Evolutionary conservation across 1,140 invertebrate species (phyloP).

Genomic region (Euura saliciscinereae): DNA sequence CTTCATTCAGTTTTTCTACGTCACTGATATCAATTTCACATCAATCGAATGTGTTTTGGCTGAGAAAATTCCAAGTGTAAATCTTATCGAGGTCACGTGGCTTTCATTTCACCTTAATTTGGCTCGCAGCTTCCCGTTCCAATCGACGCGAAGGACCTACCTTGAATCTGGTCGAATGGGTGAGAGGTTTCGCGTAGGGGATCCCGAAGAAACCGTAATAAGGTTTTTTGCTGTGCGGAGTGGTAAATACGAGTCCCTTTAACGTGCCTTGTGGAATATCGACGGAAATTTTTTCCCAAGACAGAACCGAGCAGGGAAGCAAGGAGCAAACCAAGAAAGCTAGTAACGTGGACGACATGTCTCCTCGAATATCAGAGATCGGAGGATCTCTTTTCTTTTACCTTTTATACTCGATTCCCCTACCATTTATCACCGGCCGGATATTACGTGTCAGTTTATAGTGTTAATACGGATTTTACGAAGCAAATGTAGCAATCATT

Average conservation of each 20-base stretch:
- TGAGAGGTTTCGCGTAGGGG: constrained; percentile 69
- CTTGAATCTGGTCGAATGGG: constrained; percentile 69
- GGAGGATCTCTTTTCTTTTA: no score
- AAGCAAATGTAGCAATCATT: no score
- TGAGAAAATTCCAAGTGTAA: no score
- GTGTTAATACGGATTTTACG: no score
- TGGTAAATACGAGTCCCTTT: constrained; percentile 43
- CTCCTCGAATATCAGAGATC: not conserved
- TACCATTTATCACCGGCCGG: no score
- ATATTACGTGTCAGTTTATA: no score
- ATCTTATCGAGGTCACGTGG: no score
- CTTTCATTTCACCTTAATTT: constrained; percentile 13
- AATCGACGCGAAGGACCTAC: constrained; percentile 43
- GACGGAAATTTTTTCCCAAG: constrained; percentile 38
- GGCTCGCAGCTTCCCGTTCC: no score
- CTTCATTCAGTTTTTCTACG: no score
- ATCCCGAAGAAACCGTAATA: constrained; percentile 67
- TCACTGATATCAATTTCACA: no score
- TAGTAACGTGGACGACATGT: constrained; percentile 20
- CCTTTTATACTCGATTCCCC: no score
- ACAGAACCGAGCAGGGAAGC: constrained; percentile 17
- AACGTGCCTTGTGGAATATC: constrained; percentile 46
- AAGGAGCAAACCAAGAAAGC: constrained; percentile 25
- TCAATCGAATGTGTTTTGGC: no score
- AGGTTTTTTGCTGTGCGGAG: constrained; percentile 35